Percentiles rank a stretch among this genome's conserved stretches.
Conservation (phyloP, 92 coral and sea anemone species). For the Galaxea fascicularis region DNA sequence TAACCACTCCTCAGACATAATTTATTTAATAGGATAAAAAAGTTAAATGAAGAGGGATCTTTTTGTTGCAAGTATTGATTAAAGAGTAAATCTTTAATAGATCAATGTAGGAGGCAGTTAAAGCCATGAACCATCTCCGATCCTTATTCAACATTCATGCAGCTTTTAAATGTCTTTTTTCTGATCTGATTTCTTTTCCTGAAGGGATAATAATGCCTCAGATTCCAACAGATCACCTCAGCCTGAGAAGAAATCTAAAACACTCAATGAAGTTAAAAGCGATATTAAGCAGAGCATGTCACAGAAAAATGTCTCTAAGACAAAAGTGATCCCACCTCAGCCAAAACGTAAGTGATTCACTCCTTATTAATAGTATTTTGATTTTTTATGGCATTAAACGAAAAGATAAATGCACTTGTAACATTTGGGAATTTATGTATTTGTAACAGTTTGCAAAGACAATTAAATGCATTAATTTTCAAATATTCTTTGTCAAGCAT, state of each 20-base stretch:
- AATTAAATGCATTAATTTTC: no score
- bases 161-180: neutral
- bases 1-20: no score
- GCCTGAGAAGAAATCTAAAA: constrained; percentile 85
- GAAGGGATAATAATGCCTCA: constrained; percentile 37
- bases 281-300: constrained; percentile 67
- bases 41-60: no score
- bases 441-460: no score
- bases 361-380: neutral
- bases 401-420: no score
- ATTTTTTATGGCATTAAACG: no score
- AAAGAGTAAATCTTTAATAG: no score
- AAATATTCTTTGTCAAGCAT: no score
- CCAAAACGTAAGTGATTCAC: constrained; percentile 72
- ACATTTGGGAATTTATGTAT: no score
- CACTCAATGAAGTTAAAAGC: constrained; percentile 76
- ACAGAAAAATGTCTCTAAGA: constrained; percentile 69
- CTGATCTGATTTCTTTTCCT: neutral
- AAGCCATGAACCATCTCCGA: neutral
- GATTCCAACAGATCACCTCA: constrained; percentile 64
- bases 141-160: neutral
- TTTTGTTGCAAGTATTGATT: no score
- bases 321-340: constrained; percentile 74
- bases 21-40: no score
- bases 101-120: no score